Percentiles rank a stretch among this genome's conserved stretches.
Conservation (phyloP, 1,140 invertebrate species). For the Lineus longissimus region DNA sequence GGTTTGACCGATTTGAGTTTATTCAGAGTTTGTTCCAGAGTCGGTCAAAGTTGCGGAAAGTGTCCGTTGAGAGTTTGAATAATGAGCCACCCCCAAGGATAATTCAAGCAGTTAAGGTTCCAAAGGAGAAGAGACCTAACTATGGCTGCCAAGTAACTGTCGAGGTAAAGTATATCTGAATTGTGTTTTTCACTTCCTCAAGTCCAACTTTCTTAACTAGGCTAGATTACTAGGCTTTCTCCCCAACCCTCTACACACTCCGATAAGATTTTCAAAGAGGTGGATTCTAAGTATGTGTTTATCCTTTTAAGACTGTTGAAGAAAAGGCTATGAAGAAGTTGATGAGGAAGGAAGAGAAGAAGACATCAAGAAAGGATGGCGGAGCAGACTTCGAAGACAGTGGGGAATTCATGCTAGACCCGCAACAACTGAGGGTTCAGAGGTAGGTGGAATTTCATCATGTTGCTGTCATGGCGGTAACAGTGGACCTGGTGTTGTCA, state of each 20-base stretch:
- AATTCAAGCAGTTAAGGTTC: too few relatives aligned
- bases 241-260: too few relatives aligned
- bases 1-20: constrained; percentile 83
- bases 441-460: constrained; percentile 21
- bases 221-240: too few relatives aligned
- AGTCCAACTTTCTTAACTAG: too few relatives aligned
- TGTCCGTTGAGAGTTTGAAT: constrained; percentile 11
- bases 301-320: constrained; percentile 66
- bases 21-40: constrained; percentile 74
- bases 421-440: constrained; percentile 30
- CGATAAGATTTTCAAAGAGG: too few relatives aligned
- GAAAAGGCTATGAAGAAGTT: constrained; percentile 78
- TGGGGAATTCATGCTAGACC: constrained; percentile 32
- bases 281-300: too few relatives aligned
- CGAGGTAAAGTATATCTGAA: constrained; percentile 55
- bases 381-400: constrained; percentile 30
- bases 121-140: constrained; percentile 50
- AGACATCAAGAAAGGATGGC: constrained; percentile 60
- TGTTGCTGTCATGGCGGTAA: neutral
- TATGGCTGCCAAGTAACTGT: constrained; percentile 74
- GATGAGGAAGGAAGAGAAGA: constrained; percentile 85
- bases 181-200: neutral
- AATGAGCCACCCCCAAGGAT: constrained; percentile 12
- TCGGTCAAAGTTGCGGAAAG: constrained; percentile 47
- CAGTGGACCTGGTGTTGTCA: too few relatives aligned